A percentile compares a stretch with the other conserved stretches of the same genome.
These are phyloP conservation scores for Meloidogyne hapla DNA, from an alignment of 1,140 invertebrate species.

Conservation along the genomic window DNA sequence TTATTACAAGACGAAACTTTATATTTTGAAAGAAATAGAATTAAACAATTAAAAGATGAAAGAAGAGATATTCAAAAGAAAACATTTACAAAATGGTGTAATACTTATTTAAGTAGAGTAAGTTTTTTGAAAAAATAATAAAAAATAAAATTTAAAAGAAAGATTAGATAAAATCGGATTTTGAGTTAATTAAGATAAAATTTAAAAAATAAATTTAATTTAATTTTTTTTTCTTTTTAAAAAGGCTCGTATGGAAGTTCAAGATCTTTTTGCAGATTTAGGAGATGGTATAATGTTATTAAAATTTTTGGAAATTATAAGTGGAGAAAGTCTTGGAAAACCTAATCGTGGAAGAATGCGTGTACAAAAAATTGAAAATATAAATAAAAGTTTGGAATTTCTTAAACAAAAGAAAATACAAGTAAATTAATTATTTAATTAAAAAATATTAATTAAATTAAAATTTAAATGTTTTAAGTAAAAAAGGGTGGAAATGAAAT, in stretches of 20 bases:
- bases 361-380: constrained; percentile 98
- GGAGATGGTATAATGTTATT: constrained; percentile 84
- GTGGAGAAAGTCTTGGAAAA: constrained; percentile 90
- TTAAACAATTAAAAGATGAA: constrained; percentile 92
- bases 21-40: constrained; percentile 55
- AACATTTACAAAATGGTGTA: constrained; percentile 99
- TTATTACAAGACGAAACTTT: constrained; percentile 46
- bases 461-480: too few relatives aligned
- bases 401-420: constrained; percentile 73
- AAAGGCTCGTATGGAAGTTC: constrained; percentile 83
- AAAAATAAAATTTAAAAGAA: too few relatives aligned
- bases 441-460: background rate
- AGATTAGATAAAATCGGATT: too few relatives aligned
- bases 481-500: too few relatives aligned
- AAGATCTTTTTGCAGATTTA: constrained; percentile 92
- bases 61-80: constrained; percentile 97
- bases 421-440: constrained; percentile 15
- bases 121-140: too few relatives aligned
- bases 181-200: too few relatives aligned
- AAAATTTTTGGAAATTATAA: constrained; percentile 90
- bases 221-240: background rate
- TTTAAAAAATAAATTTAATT: background rate
- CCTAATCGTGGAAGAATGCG: constrained; percentile 94
- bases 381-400: constrained; percentile 92
- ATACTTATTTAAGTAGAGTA: constrained; percentile 93